A percentile compares a stretch with the other conserved stretches of the same genome.
These are phyloP conservation scores for Colletes collaris DNA, from an alignment of 2,888 invertebrate species.

Conservation along the genomic window DNA sequence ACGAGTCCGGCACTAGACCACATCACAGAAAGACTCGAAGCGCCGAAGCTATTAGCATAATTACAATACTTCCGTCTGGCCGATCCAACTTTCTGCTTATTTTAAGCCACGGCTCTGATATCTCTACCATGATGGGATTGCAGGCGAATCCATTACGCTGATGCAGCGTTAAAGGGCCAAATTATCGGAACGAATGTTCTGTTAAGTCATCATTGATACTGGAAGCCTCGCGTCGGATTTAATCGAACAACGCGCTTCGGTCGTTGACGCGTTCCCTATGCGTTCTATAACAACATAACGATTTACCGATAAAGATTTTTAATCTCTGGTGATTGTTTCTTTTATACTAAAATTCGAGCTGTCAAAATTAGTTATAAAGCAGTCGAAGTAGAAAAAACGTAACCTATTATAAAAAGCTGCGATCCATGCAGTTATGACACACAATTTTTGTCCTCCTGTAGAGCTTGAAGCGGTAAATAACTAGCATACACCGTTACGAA, in stretches of 20 bases:
- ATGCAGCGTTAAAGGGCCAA: conserved; percentile 79
- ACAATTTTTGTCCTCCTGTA: conserved; percentile 23
- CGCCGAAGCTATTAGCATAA: conserved; percentile 82
- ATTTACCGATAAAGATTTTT: too few relatives aligned
- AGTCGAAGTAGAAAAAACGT: not conserved
- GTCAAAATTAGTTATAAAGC: too few relatives aligned
- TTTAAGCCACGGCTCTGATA: conserved; percentile 75
- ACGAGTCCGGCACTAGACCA: conserved; percentile 71
- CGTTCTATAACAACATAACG: not conserved
- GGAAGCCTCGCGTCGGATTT: conserved; percentile 16
- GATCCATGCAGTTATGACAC: not conserved
- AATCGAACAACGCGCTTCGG: conserved; percentile 7
- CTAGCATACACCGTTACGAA: conserved; percentile 51
- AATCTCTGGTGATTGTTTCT: not conserved
- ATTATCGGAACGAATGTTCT: conserved; percentile 74
- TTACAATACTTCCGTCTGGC: conserved; percentile 81
- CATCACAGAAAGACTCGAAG: conserved; percentile 79
- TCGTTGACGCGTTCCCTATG: not conserved
- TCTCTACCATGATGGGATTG: conserved; percentile 76
- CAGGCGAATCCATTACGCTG: conserved; percentile 80
- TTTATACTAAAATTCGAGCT: not conserved
- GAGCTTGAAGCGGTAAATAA: conserved; percentile 38
- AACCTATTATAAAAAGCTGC: not conserved
- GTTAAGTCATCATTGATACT: conserved; percentile 41
- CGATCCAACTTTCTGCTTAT: conserved; percentile 81